Percentiles rank a stretch among this genome's conserved stretches.
Conservation (phyloP, 2,113 vertebrate species). For the Callocephalon fimbriatum region DNA sequence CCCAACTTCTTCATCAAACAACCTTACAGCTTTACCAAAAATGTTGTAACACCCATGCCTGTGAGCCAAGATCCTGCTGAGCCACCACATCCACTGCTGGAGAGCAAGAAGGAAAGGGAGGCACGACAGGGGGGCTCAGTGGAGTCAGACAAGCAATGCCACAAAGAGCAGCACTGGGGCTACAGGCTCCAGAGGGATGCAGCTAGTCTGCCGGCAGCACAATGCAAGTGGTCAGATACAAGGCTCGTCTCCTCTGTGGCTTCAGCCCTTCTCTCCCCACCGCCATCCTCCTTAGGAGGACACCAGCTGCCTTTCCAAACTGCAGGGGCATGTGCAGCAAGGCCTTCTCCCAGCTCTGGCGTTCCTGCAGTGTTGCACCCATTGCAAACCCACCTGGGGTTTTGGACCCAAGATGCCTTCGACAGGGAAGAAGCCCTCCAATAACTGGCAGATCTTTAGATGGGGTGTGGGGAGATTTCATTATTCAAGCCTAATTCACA, state of each 20-base stretch:
- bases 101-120: background rate
- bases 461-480: background rate
- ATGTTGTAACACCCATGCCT: fast-evolving
- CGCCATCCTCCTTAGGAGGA: fast-evolving
- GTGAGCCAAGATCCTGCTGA: fast-evolving
- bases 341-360: background rate
- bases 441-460: background rate
- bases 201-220: background rate
- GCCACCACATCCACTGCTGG: background rate
- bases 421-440: background rate
- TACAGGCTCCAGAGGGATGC: background rate
- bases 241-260: background rate
- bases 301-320: background rate
- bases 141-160: background rate
- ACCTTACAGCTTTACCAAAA: background rate
- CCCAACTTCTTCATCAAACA: fast-evolving
- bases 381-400: background rate
- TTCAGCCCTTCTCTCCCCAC: background rate
- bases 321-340: fast-evolving
- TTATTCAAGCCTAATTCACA: background rate
- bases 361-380: background rate
- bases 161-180: background rate
- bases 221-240: fast-evolving
- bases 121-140: background rate
- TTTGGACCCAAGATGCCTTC: background rate